Percentiles rank a stretch among this genome's conserved stretches.
Evolutionary conservation across 2,113 vertebrate genomes (phyloP).

Genomic region (Notothenia coriiceps): DNA sequence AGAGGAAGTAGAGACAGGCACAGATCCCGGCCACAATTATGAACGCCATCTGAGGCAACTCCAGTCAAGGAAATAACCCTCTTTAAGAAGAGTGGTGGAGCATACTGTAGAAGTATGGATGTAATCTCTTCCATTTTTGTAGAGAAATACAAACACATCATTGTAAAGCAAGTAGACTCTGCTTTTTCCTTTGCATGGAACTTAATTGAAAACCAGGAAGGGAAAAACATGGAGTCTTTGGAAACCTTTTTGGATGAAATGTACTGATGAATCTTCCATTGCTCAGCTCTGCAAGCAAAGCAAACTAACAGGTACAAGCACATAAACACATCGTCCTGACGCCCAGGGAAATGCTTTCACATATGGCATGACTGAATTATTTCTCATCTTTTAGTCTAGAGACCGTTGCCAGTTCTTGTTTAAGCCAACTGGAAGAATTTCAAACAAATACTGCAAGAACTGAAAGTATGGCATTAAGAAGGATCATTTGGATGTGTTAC

Average conservation of each 20-base stretch:
- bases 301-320: neutral
- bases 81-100: neutral
- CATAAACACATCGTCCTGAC: neutral
- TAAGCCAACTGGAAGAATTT: neutral
- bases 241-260: neutral
- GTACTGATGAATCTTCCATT: slow-evolving; percentile 42
- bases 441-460: neutral
- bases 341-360: slow-evolving; percentile 29
- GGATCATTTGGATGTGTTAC: too few species aligned
- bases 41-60: slow-evolving; percentile 92
- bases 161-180: neutral
- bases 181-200: neutral
- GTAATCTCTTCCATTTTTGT: neutral
- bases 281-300: slow-evolving; percentile 15
- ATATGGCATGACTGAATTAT: slow-evolving; percentile 69
- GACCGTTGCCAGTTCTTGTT: slow-evolving; percentile 8
- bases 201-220: neutral
- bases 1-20: slow-evolving; percentile 97
- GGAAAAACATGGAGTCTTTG: neutral
- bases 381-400: slow-evolving; percentile 44
- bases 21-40: slow-evolving; percentile 98
- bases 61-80: slow-evolving; percentile 66
- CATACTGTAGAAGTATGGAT: neutral
- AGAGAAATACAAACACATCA: neutral
- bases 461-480: neutral